Evolutionary conservation across 2,797 vertebrate species (phyloP).

Genomic region (Rhyacichthys aspro): DNA sequence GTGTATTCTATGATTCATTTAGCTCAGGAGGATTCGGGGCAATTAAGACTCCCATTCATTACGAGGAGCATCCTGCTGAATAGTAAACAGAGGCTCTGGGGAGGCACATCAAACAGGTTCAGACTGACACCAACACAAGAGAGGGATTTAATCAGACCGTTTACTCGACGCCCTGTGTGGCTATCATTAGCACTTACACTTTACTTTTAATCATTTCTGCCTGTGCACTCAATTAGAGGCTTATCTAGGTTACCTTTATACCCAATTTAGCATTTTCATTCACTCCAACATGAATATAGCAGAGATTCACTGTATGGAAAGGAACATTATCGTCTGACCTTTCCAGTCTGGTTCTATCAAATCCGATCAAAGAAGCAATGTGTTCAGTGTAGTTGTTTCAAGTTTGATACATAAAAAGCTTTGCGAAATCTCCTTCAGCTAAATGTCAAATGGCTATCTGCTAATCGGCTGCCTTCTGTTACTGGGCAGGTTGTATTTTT

Average conservation of each 20-base stretch:
- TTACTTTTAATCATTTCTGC: slow-evolving; percentile 39
- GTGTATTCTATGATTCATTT: slow-evolving; percentile 74
- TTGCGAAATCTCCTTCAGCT: slow-evolving; percentile 4
- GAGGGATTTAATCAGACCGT: slow-evolving; percentile 60
- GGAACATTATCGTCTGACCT: slow-evolving; percentile 5
- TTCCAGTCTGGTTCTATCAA: slow-evolving; percentile 3
- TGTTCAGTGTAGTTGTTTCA: background rate
- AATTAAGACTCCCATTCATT: slow-evolving; percentile 76
- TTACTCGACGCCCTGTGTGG: slow-evolving; percentile 43
- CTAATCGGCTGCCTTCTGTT: slow-evolving; percentile 9
- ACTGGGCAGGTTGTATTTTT: slow-evolving; percentile 10
- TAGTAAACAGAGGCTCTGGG: slow-evolving; percentile 54
- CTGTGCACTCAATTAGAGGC: slow-evolving; percentile 19
- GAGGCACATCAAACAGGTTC: slow-evolving; percentile 61
- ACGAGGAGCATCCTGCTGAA: slow-evolving; percentile 60
- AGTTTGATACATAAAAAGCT: background rate
- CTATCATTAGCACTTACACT: slow-evolving; percentile 45
- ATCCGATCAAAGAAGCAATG: slow-evolving; percentile 4
- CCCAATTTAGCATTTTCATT: slow-evolving; percentile 24
- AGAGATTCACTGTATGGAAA: background rate
- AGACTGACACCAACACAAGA: slow-evolving; percentile 51
- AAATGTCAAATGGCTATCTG: slow-evolving; percentile 8
- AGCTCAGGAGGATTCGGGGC: slow-evolving; percentile 53
- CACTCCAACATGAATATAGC: slow-evolving; percentile 11
- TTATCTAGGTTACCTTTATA: slow-evolving; percentile 11